Conservation (phyloP, 2,113 vertebrate genomes). For the Meriones unguiculatus region DNA sequence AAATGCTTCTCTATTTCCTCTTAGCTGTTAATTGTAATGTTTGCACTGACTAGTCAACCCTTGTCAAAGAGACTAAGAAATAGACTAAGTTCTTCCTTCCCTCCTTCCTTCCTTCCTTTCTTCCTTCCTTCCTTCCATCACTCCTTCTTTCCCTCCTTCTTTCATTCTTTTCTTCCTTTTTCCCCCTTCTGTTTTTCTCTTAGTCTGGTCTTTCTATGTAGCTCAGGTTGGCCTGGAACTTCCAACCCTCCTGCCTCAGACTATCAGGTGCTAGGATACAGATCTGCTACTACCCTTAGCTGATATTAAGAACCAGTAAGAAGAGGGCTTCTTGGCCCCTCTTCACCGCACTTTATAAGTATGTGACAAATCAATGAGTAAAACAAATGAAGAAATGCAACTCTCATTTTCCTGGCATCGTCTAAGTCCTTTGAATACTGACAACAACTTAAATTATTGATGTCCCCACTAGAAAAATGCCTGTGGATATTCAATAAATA, state of each 20-base stretch:
- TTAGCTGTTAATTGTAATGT: background rate
- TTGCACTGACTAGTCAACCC: background rate
- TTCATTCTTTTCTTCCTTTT: background rate
- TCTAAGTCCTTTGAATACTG: background rate
- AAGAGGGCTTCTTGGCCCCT: no score
- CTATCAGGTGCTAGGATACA: background rate
- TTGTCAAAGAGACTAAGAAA: background rate
- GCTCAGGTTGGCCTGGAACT: background rate
- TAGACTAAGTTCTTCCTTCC: background rate
- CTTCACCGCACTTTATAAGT: background rate
- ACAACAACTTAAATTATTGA: background rate
- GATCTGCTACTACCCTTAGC: background rate
- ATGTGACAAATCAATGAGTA: background rate
- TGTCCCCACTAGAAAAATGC: background rate
- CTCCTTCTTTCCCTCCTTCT: background rate
- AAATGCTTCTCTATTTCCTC: background rate
- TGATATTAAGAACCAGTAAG: background rate
- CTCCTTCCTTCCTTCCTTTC: background rate
- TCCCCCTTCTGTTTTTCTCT: background rate
- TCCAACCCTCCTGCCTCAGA: background rate
- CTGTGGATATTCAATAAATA: conserved; percentile 38
- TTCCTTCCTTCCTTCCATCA: background rate
- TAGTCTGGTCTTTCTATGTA: background rate
- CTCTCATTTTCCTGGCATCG: background rate
- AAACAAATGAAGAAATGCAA: background rate